Evolutionary conservation across 2,797 vertebrate genomes (phyloP).

Genomic region (Salarias fasciatus): DNA sequence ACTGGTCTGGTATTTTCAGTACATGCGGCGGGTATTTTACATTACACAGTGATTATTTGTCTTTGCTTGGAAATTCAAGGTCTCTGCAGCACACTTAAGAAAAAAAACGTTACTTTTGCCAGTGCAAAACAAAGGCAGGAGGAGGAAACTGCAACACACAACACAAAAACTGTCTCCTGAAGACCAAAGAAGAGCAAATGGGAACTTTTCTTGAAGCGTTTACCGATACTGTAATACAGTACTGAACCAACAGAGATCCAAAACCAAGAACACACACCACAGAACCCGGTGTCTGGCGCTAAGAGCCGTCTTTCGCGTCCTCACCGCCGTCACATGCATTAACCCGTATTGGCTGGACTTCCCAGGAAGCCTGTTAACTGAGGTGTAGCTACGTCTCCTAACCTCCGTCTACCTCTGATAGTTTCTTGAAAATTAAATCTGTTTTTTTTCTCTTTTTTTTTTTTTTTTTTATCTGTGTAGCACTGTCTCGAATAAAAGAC

Average conservation of each 20-base stretch:
- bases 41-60: no score
- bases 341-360: constrained; percentile 73
- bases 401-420: constrained; percentile 21
- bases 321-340: constrained; percentile 62
- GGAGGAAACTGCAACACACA: constrained; percentile 65
- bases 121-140: constrained; percentile 65
- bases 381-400: constrained; percentile 52
- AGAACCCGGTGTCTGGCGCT: constrained; percentile 38
- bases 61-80: constrained; percentile 25
- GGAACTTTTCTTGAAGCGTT: constrained; percentile 33
- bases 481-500: constrained; percentile 58
- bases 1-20: no score
- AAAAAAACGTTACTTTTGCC: constrained; percentile 39
- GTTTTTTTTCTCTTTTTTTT: constrained; percentile 34
- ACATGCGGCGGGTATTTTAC: no score
- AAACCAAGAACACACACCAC: constrained; percentile 30
- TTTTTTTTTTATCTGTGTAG: constrained; percentile 37
- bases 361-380: constrained; percentile 60
- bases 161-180: constrained; percentile 77
- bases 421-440: constrained; percentile 49
- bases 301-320: constrained; percentile 34
- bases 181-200: constrained; percentile 53
- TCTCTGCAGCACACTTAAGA: constrained; percentile 66
- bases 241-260: constrained; percentile 56
- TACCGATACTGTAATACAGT: constrained; percentile 50